Conservation (phyloP, 1,140 invertebrate species). For the Drosophila miranda region DNA sequence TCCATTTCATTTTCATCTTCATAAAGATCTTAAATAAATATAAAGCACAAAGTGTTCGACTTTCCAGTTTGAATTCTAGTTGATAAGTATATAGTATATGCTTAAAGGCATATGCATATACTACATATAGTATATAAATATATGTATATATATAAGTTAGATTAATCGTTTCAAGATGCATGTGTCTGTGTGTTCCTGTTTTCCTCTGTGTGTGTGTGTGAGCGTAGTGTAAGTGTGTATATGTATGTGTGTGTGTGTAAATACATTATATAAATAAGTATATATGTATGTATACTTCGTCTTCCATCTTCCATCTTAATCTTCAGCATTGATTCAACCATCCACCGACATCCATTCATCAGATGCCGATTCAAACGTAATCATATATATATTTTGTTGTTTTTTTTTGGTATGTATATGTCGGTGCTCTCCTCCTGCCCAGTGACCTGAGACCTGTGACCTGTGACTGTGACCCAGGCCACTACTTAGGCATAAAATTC, state of each 20-base stretch:
- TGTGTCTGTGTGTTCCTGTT: slow-evolving; percentile 11
- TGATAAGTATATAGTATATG: slow-evolving; percentile 17
- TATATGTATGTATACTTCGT: slow-evolving; percentile 15
- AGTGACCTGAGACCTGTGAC: slow-evolving; percentile 14
- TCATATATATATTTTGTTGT: slow-evolving; percentile 16
- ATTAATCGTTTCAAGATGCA: slow-evolving; percentile 17
- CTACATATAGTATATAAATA: slow-evolving; percentile 20
- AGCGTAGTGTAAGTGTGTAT: slow-evolving; percentile 11
- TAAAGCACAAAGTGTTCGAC: slow-evolving; percentile 77
- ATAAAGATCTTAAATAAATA: slow-evolving; percentile 66
- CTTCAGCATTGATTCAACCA: too few relatives aligned
- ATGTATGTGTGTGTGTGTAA: slow-evolving; percentile 24
- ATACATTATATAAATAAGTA: slow-evolving; percentile 35
- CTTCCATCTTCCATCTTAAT: too few relatives aligned
- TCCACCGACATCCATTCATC: neutral
- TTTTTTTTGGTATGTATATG: slow-evolving; percentile 26
- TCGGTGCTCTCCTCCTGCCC: slow-evolving; percentile 30
- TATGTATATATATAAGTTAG: neutral
- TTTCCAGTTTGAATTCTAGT: slow-evolving; percentile 63
- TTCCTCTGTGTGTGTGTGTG: slow-evolving; percentile 14
- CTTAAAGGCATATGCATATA: slow-evolving; percentile 10
- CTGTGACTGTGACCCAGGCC: too few relatives aligned
- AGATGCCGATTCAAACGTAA: slow-evolving; percentile 9
- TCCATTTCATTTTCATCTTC: slow-evolving; percentile 6
- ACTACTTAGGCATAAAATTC: slow-evolving; percentile 92